Evolutionary conservation across 2,888 invertebrate species (phyloP).

Genomic region (Itoplectis maculator): DNA sequence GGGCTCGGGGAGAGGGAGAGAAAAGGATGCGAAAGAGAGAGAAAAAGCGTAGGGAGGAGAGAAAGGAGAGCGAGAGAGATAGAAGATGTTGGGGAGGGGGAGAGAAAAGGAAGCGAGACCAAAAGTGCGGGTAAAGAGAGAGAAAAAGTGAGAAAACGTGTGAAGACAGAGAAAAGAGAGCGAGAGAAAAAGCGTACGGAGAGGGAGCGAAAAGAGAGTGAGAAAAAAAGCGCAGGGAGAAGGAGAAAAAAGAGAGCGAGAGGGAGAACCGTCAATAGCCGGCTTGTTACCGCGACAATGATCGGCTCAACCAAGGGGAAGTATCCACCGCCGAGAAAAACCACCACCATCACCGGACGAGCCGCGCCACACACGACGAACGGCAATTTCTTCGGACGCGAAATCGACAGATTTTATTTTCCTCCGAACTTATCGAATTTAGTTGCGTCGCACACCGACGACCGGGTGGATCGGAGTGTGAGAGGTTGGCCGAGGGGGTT

Average conservation of each 20-base stretch:
- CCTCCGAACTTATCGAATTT: conserved; percentile 61
- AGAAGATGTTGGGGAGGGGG: conserved; percentile 65
- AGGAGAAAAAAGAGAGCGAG: conserved; percentile 30
- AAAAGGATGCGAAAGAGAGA: conserved; percentile 70
- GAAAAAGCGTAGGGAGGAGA: too few relatives aligned
- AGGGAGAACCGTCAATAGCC: conserved; percentile 82
- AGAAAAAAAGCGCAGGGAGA: conserved; percentile 69
- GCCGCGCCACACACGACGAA: conserved; percentile 22
- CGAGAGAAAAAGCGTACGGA: too few relatives aligned
- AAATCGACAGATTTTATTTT: conserved; percentile 65
- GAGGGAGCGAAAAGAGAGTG: conserved; percentile 20
- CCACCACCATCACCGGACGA: not conserved
- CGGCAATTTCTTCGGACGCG: conserved; percentile 54
- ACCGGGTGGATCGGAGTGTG: not conserved
- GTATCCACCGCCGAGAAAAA: conserved; percentile 75
- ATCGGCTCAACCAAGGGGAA: conserved; percentile 83
- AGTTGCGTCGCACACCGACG: conserved; percentile 17
- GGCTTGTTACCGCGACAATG: conserved; percentile 83
- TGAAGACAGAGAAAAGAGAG: conserved; percentile 16
- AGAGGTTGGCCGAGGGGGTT: not conserved
- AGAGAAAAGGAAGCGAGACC: too few relatives aligned
- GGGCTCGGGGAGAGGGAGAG: conserved; percentile 30
- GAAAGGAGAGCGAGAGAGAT: too few relatives aligned
- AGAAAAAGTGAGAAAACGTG: conserved; percentile 21
- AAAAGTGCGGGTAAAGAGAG: too few relatives aligned